Conservation (phyloP, 2,888 invertebrate species). For the Hemithea aestivaria region DNA sequence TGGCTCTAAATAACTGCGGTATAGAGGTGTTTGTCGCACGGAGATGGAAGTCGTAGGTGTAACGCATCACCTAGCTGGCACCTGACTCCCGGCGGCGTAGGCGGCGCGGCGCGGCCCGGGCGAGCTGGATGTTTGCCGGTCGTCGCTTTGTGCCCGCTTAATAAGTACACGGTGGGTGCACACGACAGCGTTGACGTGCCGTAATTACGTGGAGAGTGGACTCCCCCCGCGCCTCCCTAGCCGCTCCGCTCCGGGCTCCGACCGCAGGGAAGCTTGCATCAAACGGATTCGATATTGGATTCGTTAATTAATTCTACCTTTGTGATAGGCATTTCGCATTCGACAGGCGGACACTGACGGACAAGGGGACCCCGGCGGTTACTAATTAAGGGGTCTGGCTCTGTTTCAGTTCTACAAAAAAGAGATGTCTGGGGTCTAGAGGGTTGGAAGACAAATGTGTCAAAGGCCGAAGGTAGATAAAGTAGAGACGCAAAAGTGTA, state of each 20-base stretch:
- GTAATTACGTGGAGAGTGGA: slow-evolving; percentile 50
- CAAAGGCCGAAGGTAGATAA: too few relatives aligned
- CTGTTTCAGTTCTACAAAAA: slow-evolving; percentile 9
- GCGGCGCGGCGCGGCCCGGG: slow-evolving; percentile 28
- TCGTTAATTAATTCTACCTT: slow-evolving; percentile 55
- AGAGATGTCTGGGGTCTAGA: too few relatives aligned
- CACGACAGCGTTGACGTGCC: slow-evolving; percentile 45
- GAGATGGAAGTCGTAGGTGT: slow-evolving; percentile 35
- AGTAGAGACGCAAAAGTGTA: too few relatives aligned
- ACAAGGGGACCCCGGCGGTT: slow-evolving; percentile 27
- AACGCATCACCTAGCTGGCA: slow-evolving; percentile 46
- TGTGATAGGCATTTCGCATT: slow-evolving; percentile 41
- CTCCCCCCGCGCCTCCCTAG: slow-evolving; percentile 27
- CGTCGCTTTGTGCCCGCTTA: slow-evolving; percentile 42
- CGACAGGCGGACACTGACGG: slow-evolving; percentile 37
- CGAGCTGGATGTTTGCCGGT: slow-evolving; percentile 37
- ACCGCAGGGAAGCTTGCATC: slow-evolving; percentile 28
- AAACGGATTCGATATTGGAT: slow-evolving; percentile 49
- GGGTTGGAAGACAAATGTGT: not conserved
- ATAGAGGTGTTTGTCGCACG: slow-evolving; percentile 31
- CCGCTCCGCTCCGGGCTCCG: slow-evolving; percentile 1
- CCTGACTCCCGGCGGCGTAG: slow-evolving; percentile 43
- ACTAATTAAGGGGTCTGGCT: slow-evolving; percentile 38
- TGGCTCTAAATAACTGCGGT: slow-evolving; percentile 15
- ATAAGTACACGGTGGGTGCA: slow-evolving; percentile 40